phyloP scores from a whole-genome alignment of 2,797 vertebrate genomes.

The Podarcis lilfordi region DNA sequence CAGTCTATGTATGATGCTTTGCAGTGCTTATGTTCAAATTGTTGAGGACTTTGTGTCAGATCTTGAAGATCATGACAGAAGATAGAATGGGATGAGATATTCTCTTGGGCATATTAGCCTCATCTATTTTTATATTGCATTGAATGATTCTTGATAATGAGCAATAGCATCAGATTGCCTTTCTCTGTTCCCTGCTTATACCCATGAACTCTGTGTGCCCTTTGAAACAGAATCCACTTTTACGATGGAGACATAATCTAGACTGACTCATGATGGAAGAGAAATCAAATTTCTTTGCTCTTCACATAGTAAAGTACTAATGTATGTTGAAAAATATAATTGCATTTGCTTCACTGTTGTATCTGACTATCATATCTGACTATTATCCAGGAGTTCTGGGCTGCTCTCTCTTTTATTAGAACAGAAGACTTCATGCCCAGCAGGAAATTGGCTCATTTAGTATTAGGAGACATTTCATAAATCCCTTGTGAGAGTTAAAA shows the following conservation, averaged over 20 bases:
- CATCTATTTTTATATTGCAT: background rate
- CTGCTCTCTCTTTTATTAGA: constrained; percentile 27
- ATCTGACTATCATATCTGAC: constrained; percentile 6
- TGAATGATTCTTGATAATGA: constrained; percentile 13
- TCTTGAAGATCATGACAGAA: background rate
- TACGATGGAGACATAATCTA: constrained; percentile 20
- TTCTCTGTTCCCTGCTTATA: constrained; percentile 2
- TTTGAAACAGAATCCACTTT: background rate
- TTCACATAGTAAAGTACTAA: constrained; percentile 13
- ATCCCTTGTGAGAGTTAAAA: constrained; percentile 24
- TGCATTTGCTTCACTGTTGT: constrained; percentile 15
- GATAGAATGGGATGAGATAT: background rate
- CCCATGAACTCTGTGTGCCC: background rate
- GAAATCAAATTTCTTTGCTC: constrained; percentile 21
- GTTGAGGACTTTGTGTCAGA: background rate
- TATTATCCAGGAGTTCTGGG: background rate
- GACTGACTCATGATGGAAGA: background rate
- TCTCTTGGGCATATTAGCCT: background rate
- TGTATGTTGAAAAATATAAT: constrained; percentile 31
- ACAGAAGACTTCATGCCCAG: constrained; percentile 6
- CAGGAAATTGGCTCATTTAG: constrained; percentile 12
- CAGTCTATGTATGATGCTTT: too few relatives aligned
- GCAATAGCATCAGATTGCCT: background rate
- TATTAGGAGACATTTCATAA: constrained; percentile 15
- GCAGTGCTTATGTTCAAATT: background rate